Conservation (phyloP, 2,797 vertebrate species). For the Pyrocephalus nanus region DNA sequence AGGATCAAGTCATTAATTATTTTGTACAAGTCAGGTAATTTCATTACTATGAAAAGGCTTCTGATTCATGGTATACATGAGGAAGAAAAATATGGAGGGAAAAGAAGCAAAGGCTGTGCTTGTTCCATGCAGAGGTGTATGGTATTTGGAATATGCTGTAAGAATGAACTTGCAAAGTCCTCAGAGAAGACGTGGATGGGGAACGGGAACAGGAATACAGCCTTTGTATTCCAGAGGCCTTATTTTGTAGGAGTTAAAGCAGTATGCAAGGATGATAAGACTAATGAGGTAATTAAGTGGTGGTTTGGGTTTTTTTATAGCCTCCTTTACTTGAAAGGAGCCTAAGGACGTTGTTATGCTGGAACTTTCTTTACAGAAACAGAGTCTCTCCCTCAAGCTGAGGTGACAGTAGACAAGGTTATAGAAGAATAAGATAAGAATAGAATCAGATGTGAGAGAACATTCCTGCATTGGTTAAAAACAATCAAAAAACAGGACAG, state of each 20-base stretch:
- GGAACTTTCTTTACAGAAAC: background rate
- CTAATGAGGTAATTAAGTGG: background rate
- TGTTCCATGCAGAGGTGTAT: accelerated
- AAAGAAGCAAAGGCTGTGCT: background rate
- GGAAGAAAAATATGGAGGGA: background rate
- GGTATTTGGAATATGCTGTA: background rate
- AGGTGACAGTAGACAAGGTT: background rate
- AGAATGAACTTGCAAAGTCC: background rate
- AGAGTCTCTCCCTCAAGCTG: background rate
- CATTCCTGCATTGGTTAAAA: background rate
- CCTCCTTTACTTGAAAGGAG: background rate
- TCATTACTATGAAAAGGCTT: background rate
- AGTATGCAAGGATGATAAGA: background rate
- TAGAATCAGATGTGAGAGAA: background rate
- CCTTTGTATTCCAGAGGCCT: background rate
- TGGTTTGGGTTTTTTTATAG: background rate
- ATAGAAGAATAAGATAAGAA: background rate
- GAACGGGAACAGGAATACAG: background rate
- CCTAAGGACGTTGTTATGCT: background rate
- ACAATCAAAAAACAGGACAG: background rate
- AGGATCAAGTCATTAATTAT: background rate
- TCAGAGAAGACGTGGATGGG: background rate
- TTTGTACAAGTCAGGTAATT: background rate
- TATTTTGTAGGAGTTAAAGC: background rate
- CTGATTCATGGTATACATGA: background rate